Conservation (phyloP, 2,797 vertebrate genomes). For the Centroberyx gerrardi region DNA sequence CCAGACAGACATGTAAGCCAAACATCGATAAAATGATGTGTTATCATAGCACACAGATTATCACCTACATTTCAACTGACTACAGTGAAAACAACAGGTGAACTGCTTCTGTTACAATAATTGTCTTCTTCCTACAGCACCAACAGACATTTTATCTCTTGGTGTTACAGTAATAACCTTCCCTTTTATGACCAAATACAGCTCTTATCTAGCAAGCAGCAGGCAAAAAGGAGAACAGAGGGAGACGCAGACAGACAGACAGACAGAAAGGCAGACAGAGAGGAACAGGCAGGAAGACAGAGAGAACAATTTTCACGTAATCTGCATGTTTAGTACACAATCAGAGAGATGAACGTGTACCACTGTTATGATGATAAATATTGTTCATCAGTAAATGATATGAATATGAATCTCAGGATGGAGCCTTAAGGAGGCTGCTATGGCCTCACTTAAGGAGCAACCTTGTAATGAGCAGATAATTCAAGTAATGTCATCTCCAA, state of each 20-base stretch:
- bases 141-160: background rate
- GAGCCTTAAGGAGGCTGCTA: background rate
- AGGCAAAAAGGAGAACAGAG: background rate
- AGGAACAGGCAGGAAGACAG: background rate
- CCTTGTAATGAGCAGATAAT: background rate
- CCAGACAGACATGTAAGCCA: constrained; percentile 6
- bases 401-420: background rate
- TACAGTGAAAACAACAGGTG: background rate
- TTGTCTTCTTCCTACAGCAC: background rate
- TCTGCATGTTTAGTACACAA: constrained; percentile 3
- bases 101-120: constrained; percentile 1
- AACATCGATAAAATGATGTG: constrained; percentile 15
- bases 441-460: background rate
- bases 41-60: constrained; percentile 17
- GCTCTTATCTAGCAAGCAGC: constrained; percentile 20
- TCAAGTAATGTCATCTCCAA: constrained; percentile 20
- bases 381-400: background rate
- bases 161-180: constrained; percentile 22
- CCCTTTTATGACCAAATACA: constrained; percentile 8
- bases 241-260: background rate
- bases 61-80: constrained; percentile 3
- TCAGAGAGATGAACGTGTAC: background rate
- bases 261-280: background rate
- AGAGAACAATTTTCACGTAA: background rate
- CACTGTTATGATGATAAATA: background rate